Conservation (phyloP, 2,888 invertebrate genomes). For the Laothoe populi region DNA sequence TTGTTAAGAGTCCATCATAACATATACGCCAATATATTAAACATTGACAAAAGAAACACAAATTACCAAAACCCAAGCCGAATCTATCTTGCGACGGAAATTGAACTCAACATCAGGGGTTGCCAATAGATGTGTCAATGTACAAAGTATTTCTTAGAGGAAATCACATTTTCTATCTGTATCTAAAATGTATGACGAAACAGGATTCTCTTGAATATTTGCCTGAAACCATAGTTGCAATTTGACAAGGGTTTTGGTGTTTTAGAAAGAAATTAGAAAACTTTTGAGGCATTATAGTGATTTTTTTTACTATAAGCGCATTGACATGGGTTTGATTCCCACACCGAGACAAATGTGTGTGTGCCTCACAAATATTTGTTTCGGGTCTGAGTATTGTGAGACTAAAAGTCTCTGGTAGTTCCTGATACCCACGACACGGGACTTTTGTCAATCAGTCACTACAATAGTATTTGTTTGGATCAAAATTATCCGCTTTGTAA, state of each 20-base stretch:
- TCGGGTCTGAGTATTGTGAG: no score
- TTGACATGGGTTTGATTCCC: no score
- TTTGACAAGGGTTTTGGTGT: not conserved
- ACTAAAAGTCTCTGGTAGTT: no score
- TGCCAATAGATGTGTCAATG: constrained; percentile 17
- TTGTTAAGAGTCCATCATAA: not conserved
- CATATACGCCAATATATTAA: not conserved
- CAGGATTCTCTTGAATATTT: not conserved
- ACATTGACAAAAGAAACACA: constrained; percentile 9
- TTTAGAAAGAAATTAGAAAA: not conserved
- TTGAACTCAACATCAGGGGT: constrained; percentile 25
- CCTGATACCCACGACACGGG: no score
- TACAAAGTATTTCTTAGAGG: constrained; percentile 27
- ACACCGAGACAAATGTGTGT: no score
- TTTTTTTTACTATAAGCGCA: no score
- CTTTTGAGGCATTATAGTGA: no score
- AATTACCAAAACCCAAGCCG: not conserved
- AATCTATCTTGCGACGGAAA: constrained; percentile 27
- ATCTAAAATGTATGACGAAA: not conserved
- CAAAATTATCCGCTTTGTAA: no score
- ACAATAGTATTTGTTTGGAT: no score
- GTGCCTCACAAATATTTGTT: no score
- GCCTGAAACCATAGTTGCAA: no score
- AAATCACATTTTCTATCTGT: constrained; percentile 24
- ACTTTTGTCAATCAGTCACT: no score